These are phyloP conservation scores for Coregonus clupeaformis DNA, from an alignment of 2,113 vertebrate genomes.

Conservation along the genomic window DNA sequence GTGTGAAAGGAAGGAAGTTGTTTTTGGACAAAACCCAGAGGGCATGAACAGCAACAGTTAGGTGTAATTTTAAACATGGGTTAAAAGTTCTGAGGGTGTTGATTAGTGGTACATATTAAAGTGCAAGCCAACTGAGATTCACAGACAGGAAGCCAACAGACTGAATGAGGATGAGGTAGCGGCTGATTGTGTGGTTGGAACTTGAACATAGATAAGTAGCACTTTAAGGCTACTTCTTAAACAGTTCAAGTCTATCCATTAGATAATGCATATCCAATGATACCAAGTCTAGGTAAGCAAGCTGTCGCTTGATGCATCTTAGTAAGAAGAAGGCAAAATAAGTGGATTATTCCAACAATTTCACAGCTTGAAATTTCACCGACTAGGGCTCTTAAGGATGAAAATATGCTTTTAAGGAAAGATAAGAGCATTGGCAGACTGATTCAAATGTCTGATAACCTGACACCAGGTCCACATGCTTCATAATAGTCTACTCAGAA, in stretches of 20 bases:
- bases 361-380: background rate
- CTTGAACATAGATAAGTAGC: no score
- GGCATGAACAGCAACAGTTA: no score
- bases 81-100: background rate
- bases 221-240: no score
- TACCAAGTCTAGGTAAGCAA: no score
- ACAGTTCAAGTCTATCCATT: no score
- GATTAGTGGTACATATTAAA: background rate
- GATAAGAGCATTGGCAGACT: background rate
- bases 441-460: background rate
- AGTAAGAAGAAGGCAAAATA: background rate
- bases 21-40: no score
- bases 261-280: background rate
- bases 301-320: background rate
- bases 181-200: no score
- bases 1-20: no score
- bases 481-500: background rate
- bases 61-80: no score
- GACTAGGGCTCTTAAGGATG: slow-evolving; percentile 5
- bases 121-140: background rate
- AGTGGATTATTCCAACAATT: slow-evolving; percentile 7
- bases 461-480: slow-evolving; percentile 4
- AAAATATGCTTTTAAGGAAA: slow-evolving; percentile 3
- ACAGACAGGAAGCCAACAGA: background rate
- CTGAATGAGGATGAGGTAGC: no score